phyloP scores from a whole-genome alignment of 2,113 vertebrate genomes.

The Hucho hucho region DNA sequence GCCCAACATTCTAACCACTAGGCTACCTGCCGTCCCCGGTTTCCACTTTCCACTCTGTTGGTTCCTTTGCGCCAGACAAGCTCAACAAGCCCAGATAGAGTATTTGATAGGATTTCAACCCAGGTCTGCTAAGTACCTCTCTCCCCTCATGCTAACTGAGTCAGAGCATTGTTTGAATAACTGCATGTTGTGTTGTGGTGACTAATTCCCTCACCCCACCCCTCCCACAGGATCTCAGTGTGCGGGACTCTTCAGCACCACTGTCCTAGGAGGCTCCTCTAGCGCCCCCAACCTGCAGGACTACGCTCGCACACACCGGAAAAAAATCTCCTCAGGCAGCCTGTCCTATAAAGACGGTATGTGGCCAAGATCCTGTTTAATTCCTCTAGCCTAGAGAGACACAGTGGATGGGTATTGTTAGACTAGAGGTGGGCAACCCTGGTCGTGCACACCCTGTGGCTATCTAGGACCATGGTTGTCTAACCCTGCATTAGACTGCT shows the following conservation, averaged over 20 bases:
- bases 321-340: constrained; percentile 93
- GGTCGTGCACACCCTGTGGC: neutral
- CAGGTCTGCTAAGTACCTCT: neutral
- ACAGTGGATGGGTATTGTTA: constrained; percentile 21
- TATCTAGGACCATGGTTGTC: neutral
- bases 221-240: constrained; percentile 95
- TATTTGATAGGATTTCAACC: too few relatives aligned
- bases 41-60: too few relatives aligned
- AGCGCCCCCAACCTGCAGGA: constrained; percentile 99
- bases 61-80: too few relatives aligned
- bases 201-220: constrained; percentile 81
- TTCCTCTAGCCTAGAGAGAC: constrained; percentile 20
- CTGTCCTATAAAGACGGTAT: constrained; percentile 98
- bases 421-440: neutral
- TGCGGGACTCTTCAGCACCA: constrained; percentile 98
- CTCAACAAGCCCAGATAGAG: too few relatives aligned
- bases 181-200: constrained; percentile 75
- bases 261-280: constrained; percentile 98
- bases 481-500: neutral
- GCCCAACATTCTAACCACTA: too few relatives aligned
- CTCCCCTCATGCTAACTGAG: constrained; percentile 13
- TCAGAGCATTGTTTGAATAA: constrained; percentile 59
- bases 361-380: constrained; percentile 61
- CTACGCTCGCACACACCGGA: constrained; percentile 97
- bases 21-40: too few relatives aligned